Base-by-base conservation (phyloP, 2,888 invertebrate genomes). In the Torymus texanus region DNA sequence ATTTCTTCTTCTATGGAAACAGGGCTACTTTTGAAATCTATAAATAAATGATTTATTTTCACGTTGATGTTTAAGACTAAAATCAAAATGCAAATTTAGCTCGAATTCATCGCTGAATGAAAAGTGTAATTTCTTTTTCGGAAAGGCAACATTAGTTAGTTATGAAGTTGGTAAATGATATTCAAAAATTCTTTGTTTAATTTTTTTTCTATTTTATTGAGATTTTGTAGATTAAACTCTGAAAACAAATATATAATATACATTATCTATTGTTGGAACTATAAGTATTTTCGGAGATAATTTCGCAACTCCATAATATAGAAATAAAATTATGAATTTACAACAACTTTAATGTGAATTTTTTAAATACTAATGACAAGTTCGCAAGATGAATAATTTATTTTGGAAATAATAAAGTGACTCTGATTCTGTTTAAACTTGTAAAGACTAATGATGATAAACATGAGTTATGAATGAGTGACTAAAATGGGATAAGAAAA, bases 401-500 rank as follows among this genome's bases (percentile, higher is more conserved):
- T 68, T 58, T 70, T 67, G 12, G 61, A 66, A 10, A 75, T 67
- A 50, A 21, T 58, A 59, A 80, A 77, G 74, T 75, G 66, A 77
- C 61, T 71, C 65, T 80, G 80, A 65, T 77, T 74, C 70, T 77
- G 29, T 71, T 61, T 50, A 78, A 75, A 68, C 21, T 77, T 68
- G 50, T 16, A 66, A 80, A 66, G 77, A 80, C 80, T 75, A 79
- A 74, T 41, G 58, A 80, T 41, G 58, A 80, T 71, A 21, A 78
- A 68, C 50, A 65, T 53, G 55, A 71, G 75, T 56, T 55, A 58
- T 62, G 21, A 70, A 29, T 8, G 58, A 62, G 62, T 74, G 55
- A 66, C 65, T 16, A 73, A 75, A 55, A 67, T 59, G 51, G 51
- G 56, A 62, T 61, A n/a, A 78, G 50, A 16, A 77, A 72, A 80